Conservation (phyloP, 2,113 vertebrate species). For the Perca schrenkii region DNA sequence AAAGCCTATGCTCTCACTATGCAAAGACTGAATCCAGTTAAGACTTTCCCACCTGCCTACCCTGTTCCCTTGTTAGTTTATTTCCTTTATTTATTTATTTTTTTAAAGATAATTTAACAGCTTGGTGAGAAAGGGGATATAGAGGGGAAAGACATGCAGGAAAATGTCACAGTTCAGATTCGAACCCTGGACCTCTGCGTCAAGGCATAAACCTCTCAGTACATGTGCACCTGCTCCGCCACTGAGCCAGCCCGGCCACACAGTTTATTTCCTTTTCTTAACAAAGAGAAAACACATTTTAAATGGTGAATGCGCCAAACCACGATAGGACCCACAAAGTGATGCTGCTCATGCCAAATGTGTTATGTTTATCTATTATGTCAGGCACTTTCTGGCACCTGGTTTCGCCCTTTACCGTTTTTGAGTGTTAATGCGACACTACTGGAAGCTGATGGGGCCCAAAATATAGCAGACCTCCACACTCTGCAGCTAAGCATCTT, state of each 20-base stretch:
- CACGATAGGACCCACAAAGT: conserved; percentile 27
- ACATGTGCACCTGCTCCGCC: too few relatives aligned
- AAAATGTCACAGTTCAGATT: too few relatives aligned
- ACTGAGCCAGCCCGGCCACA: too few relatives aligned
- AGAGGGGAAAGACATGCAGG: too few relatives aligned
- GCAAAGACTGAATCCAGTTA: conserved; percentile 39
- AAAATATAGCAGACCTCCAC: conserved; percentile 55
- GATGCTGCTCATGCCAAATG: conserved; percentile 29
- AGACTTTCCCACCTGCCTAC: conserved; percentile 45
- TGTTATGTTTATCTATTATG: conserved; percentile 33
- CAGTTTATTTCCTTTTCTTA: conserved; percentile 23
- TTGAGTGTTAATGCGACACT: conserved; percentile 18
- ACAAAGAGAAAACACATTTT: conserved; percentile 45
- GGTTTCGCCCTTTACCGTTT: conserved; percentile 43
- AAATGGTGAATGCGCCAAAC: conserved; percentile 35
- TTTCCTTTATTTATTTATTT: not conserved
- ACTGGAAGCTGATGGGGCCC: conserved; percentile 41
- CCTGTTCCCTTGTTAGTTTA: conserved; percentile 19
- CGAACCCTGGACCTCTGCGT: too few relatives aligned
- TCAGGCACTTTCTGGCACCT: conserved; percentile 31
- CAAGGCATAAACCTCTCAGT: too few relatives aligned
- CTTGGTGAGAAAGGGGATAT: too few relatives aligned
- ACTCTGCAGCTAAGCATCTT: conserved; percentile 71
- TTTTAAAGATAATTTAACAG: too few relatives aligned
- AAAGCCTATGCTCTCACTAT: conserved; percentile 18